These are phyloP conservation scores for Macropus fuliginosus DNA, from an alignment of 2,797 vertebrate genomes.

Conservation along the genomic window DNA sequence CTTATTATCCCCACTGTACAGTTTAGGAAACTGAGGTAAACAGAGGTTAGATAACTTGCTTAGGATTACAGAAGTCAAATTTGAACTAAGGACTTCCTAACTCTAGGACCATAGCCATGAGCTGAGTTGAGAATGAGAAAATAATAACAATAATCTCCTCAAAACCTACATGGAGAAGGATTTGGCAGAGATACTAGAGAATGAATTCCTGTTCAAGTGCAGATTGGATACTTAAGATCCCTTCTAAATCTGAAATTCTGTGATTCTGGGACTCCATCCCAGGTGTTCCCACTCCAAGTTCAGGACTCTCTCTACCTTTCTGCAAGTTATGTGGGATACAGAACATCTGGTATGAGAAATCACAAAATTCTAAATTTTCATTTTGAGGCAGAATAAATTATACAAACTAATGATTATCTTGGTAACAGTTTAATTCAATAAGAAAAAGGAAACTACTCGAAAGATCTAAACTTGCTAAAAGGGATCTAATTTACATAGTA, in stretches of 20 bases:
- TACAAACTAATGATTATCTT: slow-evolving; percentile 27
- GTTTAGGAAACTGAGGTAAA: neutral
- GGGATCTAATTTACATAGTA: neutral
- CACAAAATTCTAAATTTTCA: slow-evolving; percentile 38
- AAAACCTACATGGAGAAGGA: neutral
- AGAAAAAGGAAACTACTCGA: slow-evolving; percentile 8
- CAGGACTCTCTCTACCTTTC: neutral
- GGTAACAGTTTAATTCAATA: neutral
- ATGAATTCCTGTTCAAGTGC: neutral
- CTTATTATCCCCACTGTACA: neutral
- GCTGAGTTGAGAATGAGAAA: neutral
- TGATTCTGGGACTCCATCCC: neutral
- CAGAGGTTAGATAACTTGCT: neutral
- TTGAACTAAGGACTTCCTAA: neutral
- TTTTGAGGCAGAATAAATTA: slow-evolving; percentile 48
- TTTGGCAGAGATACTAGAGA: neutral
- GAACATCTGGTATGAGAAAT: neutral
- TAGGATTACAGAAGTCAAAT: neutral
- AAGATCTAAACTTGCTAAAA: neutral
- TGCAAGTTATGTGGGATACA: neutral
- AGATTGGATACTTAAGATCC: neutral
- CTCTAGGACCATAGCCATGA: neutral
- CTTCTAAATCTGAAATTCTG: neutral
- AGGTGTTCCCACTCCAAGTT: neutral
- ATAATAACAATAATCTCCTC: neutral